Evolutionary conservation across 2,113 vertebrate genomes (phyloP).

Genomic region (Isurus oxyrinchus): DNA sequence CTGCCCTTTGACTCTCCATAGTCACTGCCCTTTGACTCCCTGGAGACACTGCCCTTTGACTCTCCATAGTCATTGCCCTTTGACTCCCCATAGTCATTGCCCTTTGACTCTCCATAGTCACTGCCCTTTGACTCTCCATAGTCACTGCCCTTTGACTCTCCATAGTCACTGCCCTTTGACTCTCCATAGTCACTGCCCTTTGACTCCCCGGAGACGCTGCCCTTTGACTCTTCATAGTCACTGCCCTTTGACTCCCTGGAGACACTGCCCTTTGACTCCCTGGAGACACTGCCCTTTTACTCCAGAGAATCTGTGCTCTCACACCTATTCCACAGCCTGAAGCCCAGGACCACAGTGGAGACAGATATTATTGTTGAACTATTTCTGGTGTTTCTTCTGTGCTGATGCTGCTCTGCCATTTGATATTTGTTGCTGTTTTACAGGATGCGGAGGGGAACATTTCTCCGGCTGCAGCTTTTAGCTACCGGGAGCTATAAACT

Average conservation of each 20-base stretch:
- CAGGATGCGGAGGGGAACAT: constrained; percentile 66
- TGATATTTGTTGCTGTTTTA: background rate
- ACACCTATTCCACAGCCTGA: background rate
- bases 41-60: background rate
- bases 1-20: background rate
- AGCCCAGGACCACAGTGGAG: background rate
- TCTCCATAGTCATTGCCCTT: too few species aligned
- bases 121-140: too few species aligned
- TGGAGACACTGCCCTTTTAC: background rate
- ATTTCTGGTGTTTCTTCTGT: background rate
- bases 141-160: too few species aligned
- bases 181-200: background rate
- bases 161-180: background rate
- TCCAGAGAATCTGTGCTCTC: background rate
- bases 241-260: background rate
- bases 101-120: background rate
- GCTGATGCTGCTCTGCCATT: background rate
- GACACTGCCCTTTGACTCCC: background rate
- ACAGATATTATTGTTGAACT: background rate
- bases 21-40: background rate
- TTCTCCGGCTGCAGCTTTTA: constrained; percentile 60
- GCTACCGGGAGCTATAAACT: constrained; percentile 55
- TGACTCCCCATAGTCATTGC: too few species aligned
- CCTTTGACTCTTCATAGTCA: too few species aligned
- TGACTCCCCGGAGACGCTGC: background rate